phyloP scores from a whole-genome alignment of 2,113 vertebrate species.

The Labeo rohita region DNA sequence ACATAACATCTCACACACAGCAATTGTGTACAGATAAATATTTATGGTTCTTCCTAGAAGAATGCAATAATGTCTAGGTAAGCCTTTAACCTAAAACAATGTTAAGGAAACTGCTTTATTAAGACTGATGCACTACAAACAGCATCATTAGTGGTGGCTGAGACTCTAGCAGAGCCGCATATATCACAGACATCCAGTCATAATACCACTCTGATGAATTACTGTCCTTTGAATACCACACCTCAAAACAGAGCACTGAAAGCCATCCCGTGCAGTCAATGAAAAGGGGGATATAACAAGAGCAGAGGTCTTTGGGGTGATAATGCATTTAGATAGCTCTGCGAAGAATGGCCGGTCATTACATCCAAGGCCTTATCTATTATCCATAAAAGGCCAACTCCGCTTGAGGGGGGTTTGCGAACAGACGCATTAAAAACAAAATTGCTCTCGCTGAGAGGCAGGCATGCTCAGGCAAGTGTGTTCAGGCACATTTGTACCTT shows the following conservation, averaged over 20 bases:
- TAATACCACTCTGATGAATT: background rate
- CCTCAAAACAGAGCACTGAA: background rate
- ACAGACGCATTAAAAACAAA: background rate
- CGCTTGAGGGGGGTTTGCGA: background rate
- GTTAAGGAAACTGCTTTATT: background rate
- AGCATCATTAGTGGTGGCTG: conserved; percentile 21
- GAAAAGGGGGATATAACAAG: background rate
- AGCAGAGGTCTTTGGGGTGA: conserved; percentile 19
- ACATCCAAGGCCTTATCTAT: background rate
- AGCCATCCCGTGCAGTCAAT: background rate
- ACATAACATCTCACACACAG: background rate
- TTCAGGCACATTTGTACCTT: conserved; percentile 26
- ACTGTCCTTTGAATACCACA: background rate
- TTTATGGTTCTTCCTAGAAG: background rate
- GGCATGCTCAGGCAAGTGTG: conserved; percentile 37
- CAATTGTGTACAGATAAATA: background rate
- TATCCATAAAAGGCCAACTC: background rate
- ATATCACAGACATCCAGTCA: conserved; percentile 16
- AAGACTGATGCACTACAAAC: conserved; percentile 20
- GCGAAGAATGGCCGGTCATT: background rate
- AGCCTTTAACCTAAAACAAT: background rate
- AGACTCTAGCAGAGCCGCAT: conserved; percentile 7
- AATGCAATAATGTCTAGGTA: conserved; percentile 2
- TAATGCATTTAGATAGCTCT: background rate
- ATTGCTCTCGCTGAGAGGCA: conserved; percentile 9